These are phyloP conservation scores for Trichechus manatus DNA, from an alignment of 2,113 vertebrate genomes.

Conservation along the genomic window DNA sequence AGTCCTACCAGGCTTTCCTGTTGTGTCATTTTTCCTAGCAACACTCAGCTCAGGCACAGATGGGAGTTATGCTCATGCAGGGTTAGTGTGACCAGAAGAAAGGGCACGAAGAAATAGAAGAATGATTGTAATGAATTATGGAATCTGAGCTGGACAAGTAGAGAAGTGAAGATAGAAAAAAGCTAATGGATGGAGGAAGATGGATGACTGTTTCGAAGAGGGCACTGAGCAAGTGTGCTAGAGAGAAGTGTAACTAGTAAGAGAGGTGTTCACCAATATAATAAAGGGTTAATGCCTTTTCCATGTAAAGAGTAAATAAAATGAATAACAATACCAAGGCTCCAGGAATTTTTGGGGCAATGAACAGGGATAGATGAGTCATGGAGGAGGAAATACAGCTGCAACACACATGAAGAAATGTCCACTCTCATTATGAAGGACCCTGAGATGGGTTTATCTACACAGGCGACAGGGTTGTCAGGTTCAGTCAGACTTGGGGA, in stretches of 20 bases:
- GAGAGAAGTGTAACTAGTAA: not conserved
- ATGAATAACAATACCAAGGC: not conserved
- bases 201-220: not conserved
- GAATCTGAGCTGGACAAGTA: not conserved
- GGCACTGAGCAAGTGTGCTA: not conserved
- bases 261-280: not conserved
- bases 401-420: not conserved
- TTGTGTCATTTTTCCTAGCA: not conserved
- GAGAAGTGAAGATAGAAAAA: not conserved
- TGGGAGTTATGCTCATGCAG: not conserved
- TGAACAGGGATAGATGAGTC: not conserved
- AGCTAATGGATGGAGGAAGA: not conserved
- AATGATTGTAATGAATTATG: not conserved
- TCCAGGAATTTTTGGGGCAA: not conserved
- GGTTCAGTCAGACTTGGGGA: not conserved
- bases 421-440: not conserved
- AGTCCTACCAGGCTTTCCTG: not conserved
- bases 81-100: not conserved
- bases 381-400: not conserved
- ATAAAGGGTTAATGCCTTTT: not conserved
- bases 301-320: conserved; percentile 45
- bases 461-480: not conserved
- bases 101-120: not conserved
- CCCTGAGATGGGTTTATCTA: not conserved
- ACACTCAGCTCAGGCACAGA: not conserved